Evolutionary conservation across 2,797 vertebrate species (phyloP).

Genomic region (Spea hammondii): DNA sequence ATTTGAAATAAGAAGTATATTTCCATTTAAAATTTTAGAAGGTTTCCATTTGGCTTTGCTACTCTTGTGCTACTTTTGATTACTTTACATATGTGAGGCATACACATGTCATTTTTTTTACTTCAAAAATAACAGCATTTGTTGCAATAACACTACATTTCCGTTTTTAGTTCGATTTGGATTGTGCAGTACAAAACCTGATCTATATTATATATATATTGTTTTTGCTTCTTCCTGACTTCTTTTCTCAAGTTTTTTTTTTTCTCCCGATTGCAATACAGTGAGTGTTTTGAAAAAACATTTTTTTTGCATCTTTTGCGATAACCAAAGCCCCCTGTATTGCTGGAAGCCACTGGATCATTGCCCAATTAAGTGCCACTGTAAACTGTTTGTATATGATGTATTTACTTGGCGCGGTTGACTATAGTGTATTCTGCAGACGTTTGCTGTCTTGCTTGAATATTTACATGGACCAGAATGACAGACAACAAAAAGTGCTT

Average conservation of each 20-base stretch:
- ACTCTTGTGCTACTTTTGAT: not conserved
- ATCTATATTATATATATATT: too few relatives aligned
- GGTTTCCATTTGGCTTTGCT: not conserved
- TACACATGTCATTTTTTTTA: not conserved
- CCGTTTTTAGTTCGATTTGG: not conserved
- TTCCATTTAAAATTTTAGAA: not conserved
- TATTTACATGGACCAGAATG: constrained; percentile 63
- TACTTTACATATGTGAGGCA: not conserved
- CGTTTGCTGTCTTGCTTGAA: constrained; percentile 51
- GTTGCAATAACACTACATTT: constrained; percentile 27
- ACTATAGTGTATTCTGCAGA: constrained; percentile 55
- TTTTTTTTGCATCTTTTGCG: constrained; percentile 15
- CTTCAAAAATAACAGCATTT: not conserved
- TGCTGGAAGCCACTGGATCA: constrained; percentile 63
- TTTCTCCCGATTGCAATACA: not conserved
- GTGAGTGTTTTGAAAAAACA: constrained; percentile 6
- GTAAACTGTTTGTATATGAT: constrained; percentile 54
- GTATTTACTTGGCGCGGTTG: constrained; percentile 54
- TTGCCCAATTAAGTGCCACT: constrained; percentile 59
- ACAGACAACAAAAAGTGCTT: constrained; percentile 56
- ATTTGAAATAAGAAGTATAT: too few relatives aligned
- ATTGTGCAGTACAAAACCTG: not conserved
- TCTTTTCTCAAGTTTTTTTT: too few relatives aligned
- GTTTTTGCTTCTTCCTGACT: too few relatives aligned
- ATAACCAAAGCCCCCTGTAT: constrained; percentile 49